These are phyloP conservation scores for Aporrectodea caliginosa DNA, from an alignment of 1,140 invertebrate genomes.

Conservation along the genomic window DNA sequence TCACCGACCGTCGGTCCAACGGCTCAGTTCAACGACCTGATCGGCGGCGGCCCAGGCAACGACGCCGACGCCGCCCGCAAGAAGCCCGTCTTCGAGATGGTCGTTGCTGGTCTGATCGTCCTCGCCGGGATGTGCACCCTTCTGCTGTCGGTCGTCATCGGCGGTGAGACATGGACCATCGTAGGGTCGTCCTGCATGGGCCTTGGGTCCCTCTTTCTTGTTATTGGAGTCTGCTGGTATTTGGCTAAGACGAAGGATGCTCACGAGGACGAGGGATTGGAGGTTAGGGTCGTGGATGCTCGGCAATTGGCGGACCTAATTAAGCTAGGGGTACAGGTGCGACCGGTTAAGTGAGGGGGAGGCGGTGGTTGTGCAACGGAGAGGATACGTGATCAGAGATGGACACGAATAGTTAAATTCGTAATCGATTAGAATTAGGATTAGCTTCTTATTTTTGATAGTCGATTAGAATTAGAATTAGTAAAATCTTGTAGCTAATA, in stretches of 20 bases:
- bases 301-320: neutral
- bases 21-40: neutral
- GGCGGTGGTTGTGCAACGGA: no score
- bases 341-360: neutral
- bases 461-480: no score
- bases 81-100: constrained; percentile 9
- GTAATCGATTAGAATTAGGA: no score
- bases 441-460: no score
- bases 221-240: constrained; percentile 10
- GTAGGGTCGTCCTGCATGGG: constrained; percentile 5
- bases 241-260: constrained; percentile 4
- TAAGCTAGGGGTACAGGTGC: neutral
- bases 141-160: neutral
- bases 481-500: no score
- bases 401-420: no score
- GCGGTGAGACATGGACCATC: constrained; percentile 14
- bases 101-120: neutral
- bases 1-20: no score
- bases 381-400: no score
- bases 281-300: neutral
- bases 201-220: constrained; percentile 12
- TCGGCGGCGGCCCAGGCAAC: neutral
- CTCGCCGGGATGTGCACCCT: neutral
- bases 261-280: neutral
- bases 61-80: neutral